Evolutionary conservation across 2,113 vertebrate species (phyloP).

Genomic region (Pedetes capensis): DNA sequence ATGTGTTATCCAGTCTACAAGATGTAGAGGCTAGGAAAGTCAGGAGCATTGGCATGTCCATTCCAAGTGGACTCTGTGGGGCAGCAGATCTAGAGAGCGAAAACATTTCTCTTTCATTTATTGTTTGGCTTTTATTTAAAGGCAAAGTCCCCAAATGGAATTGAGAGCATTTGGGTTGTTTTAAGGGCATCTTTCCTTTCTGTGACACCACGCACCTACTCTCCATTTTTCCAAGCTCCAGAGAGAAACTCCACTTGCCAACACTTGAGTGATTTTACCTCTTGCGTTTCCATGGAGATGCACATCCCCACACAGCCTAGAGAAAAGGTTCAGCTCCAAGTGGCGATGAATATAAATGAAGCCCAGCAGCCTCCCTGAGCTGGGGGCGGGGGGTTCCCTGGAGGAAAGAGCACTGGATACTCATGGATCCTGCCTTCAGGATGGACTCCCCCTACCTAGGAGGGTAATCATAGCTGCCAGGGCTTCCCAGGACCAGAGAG

Average conservation of each 20-base stretch:
- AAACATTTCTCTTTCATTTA: conserved; percentile 64
- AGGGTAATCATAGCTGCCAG: neutral
- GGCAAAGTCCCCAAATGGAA: conserved; percentile 54
- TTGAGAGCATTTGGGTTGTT: conserved; percentile 45
- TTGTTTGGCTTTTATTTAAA: conserved; percentile 63
- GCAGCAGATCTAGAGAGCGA: neutral
- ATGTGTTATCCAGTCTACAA: conserved; percentile 19
- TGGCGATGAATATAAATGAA: conserved; percentile 62
- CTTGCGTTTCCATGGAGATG: conserved; percentile 77
- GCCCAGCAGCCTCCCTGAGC: neutral
- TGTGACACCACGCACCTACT: conserved; percentile 52
- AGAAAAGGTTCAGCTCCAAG: conserved; percentile 75
- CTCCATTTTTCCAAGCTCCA: conserved; percentile 74
- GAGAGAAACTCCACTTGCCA: conserved; percentile 73
- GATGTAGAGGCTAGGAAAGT: conserved; percentile 47
- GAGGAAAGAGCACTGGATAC: neutral
- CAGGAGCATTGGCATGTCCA: conserved; percentile 39
- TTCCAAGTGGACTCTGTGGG: conserved; percentile 48
- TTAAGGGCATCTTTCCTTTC: conserved; percentile 70
- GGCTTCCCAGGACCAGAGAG: neutral
- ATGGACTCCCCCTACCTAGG: neutral
- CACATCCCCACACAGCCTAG: conserved; percentile 68
- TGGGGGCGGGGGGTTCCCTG: neutral
- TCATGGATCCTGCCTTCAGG: neutral
- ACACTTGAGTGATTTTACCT: conserved; percentile 80